Evolutionary conservation across 2,113 vertebrate genomes (phyloP).

Genomic region (Tetrao urogallus): DNA sequence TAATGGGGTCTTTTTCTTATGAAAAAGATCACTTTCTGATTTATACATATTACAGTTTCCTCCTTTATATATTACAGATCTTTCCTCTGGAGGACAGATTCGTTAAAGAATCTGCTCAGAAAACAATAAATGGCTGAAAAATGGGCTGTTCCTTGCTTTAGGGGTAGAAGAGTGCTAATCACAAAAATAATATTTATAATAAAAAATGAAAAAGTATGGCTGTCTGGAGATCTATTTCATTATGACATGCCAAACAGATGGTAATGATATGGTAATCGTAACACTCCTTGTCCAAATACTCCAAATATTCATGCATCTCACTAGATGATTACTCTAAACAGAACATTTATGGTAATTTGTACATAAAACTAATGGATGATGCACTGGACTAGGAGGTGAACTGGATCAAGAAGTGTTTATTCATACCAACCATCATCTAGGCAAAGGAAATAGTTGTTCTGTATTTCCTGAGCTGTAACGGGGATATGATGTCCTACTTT

Average conservation of each 20-base stretch:
- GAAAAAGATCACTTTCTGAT: background rate
- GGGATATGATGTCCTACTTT: background rate
- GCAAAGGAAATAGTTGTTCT: background rate
- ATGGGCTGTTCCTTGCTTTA: background rate
- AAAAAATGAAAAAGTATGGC: background rate
- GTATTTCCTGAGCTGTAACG: background rate
- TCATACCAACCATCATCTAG: background rate
- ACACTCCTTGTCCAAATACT: background rate
- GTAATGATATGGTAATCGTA: background rate
- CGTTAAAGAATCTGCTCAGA: background rate
- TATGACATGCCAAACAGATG: background rate
- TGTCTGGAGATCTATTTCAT: background rate
- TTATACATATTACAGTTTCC: background rate
- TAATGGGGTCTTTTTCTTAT: background rate
- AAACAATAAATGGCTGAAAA: background rate
- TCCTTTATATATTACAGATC: background rate
- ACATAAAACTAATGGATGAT: background rate
- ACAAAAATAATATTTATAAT: background rate
- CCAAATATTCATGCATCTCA: background rate
- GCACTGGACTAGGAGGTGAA: background rate
- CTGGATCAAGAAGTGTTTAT: background rate
- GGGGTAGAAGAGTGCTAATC: background rate
- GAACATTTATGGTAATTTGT: background rate
- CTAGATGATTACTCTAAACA: background rate
- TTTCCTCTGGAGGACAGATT: background rate